A percentile compares a stretch with the other conserved stretches of the same genome.
Evolutionary conservation across 2,888 invertebrate genomes (phyloP).

Genomic region (Lycophotia porphyrea): DNA sequence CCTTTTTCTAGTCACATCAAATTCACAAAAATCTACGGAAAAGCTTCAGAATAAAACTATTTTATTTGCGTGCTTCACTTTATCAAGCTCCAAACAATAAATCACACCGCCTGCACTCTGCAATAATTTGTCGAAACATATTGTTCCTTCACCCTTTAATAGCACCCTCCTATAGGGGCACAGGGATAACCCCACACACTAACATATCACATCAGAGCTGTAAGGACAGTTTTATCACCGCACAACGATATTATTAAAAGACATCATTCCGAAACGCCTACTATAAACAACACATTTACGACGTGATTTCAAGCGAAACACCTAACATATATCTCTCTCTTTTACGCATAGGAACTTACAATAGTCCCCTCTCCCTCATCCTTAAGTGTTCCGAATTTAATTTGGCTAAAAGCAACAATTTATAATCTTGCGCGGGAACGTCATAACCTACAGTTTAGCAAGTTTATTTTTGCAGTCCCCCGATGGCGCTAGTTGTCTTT

Average conservation of each 20-base stretch:
- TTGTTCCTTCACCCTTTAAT: slow-evolving; percentile 37
- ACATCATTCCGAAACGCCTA: slow-evolving; percentile 79
- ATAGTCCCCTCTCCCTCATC: slow-evolving; percentile 57
- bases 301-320: slow-evolving; percentile 66
- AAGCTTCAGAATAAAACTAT: background rate
- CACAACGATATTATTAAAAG: slow-evolving; percentile 70
- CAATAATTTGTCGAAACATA: slow-evolving; percentile 53
- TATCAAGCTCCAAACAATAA: slow-evolving; percentile 15
- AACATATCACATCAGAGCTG: slow-evolving; percentile 37
- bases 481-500: slow-evolving; percentile 60
- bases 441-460: slow-evolving; percentile 66
- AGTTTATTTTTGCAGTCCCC: slow-evolving; percentile 56
- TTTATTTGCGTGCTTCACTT: background rate
- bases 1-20: background rate
- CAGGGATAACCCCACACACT: slow-evolving; percentile 25
- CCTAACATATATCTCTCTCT: slow-evolving; percentile 51
- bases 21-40: too few relatives aligned
- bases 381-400: slow-evolving; percentile 72
- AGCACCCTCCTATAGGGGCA: background rate
- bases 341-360: slow-evolving; percentile 30
- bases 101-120: slow-evolving; percentile 18
- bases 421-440: slow-evolving; percentile 69
- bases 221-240: slow-evolving; percentile 64
- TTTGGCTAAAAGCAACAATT: slow-evolving; percentile 78
- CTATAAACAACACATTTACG: slow-evolving; percentile 81